A percentile compares a stretch with the other conserved stretches of the same genome.
Conservation (phyloP, 2,888 invertebrate species). For the Drosophila emarginata region DNA sequence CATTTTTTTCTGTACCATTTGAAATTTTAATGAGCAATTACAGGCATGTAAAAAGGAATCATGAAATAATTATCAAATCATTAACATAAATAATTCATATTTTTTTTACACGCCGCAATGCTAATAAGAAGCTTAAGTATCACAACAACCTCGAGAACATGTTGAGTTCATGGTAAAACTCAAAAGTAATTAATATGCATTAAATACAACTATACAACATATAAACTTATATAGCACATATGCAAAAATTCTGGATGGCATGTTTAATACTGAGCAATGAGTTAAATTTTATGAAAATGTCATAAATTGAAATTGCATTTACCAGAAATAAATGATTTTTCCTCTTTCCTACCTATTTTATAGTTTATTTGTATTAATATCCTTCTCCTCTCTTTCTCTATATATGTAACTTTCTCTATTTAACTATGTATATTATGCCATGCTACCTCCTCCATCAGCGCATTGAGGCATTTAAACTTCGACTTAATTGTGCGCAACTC, state of each 20-base stretch:
- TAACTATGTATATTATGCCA: neutral
- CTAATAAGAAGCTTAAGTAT: conserved; percentile 33
- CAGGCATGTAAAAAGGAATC: conserved; percentile 50
- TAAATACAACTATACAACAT: conserved; percentile 35
- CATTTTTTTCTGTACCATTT: conserved; percentile 35
- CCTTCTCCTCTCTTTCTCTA: neutral
- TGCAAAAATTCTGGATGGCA: neutral
- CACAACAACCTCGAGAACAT: conserved; percentile 32
- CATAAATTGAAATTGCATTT: conserved; percentile 2
- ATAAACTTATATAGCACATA: neutral
- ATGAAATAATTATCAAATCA: conserved; percentile 62
- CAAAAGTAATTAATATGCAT: conserved; percentile 69
- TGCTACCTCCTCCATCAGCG: conserved; percentile 11
- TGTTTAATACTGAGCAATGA: conserved; percentile 29
- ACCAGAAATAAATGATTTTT: neutral
- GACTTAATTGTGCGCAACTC: conserved; percentile 80
- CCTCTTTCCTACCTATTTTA: neutral
- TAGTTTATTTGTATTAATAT: neutral
- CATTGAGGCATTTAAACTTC: conserved; percentile 65
- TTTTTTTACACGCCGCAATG: conserved; percentile 29
- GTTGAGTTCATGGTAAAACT: conserved; percentile 27
- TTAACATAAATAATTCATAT: conserved; percentile 63
- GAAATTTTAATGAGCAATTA: conserved; percentile 69
- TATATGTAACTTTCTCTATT: neutral
- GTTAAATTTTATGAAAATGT: conserved; percentile 12